Conservation (phyloP, 2,797 vertebrate species). For the Xiphophorus birchmanni region DNA sequence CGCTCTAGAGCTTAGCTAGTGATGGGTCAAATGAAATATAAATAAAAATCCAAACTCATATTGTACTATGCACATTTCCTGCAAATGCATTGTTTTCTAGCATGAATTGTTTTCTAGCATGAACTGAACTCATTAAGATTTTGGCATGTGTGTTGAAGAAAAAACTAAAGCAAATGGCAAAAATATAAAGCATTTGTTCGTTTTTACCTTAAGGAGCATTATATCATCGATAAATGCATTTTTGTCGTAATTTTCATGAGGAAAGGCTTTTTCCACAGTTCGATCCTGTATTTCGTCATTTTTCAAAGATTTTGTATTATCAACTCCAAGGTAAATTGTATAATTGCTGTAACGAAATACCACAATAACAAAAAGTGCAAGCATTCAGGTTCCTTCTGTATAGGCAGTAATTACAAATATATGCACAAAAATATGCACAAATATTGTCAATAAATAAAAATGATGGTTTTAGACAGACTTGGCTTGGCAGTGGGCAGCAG, state of each 20-base stretch:
- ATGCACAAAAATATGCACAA: too few species aligned
- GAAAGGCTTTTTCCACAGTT: not conserved
- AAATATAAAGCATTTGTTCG: not conserved
- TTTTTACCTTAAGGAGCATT: constrained; percentile 73
- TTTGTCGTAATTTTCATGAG: not conserved
- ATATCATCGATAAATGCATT: constrained; percentile 27
- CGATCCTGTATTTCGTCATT: rapidly evolving
- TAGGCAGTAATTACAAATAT: not conserved
- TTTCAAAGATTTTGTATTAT: not conserved
- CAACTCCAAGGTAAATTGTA: constrained; percentile 45
- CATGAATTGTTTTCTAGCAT: not conserved
- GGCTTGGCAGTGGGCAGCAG: constrained; percentile 67
- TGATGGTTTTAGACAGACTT: constrained; percentile 40
- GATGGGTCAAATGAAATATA: not conserved
- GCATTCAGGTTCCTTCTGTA: not conserved
- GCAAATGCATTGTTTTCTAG: not conserved
- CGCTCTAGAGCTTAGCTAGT: constrained; percentile 50
- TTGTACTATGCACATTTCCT: not conserved
- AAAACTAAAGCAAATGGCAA: not conserved
- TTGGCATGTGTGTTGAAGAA: not conserved
- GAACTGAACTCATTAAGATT: too few species aligned
- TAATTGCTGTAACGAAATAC: not conserved
- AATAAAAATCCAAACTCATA: not conserved
- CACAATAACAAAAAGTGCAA: not conserved
- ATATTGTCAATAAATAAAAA: not conserved